A percentile compares a stretch with the other conserved stretches of the same genome.
These are phyloP conservation scores for Semnornis frantzii DNA, from an alignment of 2,113 vertebrate genomes.

Conservation along the genomic window DNA sequence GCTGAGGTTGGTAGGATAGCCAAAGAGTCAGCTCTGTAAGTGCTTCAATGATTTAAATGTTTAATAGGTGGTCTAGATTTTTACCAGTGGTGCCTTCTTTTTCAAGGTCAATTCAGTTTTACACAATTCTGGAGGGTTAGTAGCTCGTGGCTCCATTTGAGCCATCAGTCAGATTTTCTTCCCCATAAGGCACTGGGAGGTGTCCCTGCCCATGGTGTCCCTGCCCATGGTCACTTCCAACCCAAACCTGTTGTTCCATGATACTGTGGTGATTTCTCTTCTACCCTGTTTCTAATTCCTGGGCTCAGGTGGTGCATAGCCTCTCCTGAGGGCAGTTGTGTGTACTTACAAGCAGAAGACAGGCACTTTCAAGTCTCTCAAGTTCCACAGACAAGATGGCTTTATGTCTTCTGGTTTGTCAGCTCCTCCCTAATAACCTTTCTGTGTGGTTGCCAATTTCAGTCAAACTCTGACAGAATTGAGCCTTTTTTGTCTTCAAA, in stretches of 20 bases:
- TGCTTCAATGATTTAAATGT: neutral
- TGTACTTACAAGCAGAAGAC: neutral
- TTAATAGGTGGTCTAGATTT: neutral
- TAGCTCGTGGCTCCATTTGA: neutral
- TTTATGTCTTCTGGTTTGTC: neutral
- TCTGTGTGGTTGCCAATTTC: neutral
- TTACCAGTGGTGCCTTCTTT: neutral
- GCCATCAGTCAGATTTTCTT: neutral
- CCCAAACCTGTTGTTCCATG: too few species aligned
- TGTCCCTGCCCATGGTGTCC: too few species aligned
- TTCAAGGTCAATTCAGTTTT: neutral
- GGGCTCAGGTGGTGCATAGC: rapidly evolving
- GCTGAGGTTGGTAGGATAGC: neutral
- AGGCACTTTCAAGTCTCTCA: neutral
- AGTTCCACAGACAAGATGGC: neutral
- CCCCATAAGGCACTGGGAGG: too few species aligned
- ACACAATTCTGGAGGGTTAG: neutral
- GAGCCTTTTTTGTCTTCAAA: neutral
- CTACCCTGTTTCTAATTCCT: neutral
- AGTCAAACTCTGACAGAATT: neutral
- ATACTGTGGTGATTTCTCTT: neutral
- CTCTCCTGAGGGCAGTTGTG: neutral
- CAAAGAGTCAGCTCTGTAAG: neutral
- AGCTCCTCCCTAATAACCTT: neutral
- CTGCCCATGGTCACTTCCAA: too few species aligned